Conservation (phyloP, 2,113 vertebrate species). For the Burhinus bistriatus region DNA sequence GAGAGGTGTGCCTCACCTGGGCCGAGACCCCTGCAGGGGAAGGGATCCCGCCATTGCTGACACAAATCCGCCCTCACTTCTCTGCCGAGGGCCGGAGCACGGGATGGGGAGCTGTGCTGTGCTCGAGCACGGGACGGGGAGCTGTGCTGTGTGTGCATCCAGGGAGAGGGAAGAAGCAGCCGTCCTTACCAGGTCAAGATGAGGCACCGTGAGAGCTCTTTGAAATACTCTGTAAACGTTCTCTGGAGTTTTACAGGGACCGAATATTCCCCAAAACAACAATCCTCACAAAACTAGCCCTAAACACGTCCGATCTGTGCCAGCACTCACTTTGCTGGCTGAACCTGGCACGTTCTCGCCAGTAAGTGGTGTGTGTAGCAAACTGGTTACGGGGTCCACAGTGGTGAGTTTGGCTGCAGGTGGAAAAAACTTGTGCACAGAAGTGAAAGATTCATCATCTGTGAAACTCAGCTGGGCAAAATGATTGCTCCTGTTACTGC, state of each 20-base stretch:
- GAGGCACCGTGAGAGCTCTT: not conserved
- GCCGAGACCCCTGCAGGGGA: accelerated
- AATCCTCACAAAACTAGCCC: not conserved
- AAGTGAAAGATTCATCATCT: not conserved
- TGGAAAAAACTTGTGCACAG: not conserved
- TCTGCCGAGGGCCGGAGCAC: not conserved
- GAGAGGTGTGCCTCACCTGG: not conserved
- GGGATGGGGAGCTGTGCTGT: not conserved
- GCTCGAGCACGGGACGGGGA: not conserved
- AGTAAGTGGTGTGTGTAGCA: not conserved
- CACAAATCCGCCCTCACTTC: accelerated
- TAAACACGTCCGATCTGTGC: not conserved
- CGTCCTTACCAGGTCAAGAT: not conserved
- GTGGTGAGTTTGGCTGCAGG: not conserved
- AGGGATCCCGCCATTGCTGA: accelerated
- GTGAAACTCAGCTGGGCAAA: not conserved
- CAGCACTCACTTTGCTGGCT: not conserved
- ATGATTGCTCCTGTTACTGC: not conserved
- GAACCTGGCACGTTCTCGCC: not conserved
- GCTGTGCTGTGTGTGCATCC: not conserved
- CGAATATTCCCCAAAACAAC: not conserved
- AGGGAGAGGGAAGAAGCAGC: not conserved
- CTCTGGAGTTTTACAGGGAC: not conserved
- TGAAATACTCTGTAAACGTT: not conserved
- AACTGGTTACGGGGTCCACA: not conserved